phyloP scores from a whole-genome alignment of 2,113 vertebrate species.

The Panthera uncia region DNA sequence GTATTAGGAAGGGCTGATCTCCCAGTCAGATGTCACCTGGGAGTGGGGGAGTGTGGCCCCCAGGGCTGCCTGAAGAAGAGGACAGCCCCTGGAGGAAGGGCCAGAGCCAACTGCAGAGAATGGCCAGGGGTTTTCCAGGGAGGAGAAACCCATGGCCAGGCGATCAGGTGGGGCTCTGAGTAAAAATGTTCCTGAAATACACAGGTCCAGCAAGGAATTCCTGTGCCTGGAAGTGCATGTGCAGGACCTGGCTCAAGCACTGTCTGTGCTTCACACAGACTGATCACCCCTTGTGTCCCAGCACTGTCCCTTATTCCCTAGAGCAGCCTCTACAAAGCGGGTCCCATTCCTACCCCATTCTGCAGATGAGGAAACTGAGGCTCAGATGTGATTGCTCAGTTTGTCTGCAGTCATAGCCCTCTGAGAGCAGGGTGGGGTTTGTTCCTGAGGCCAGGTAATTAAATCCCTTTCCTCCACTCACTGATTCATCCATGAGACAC shows the following conservation, averaged over 20 bases:
- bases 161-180: background rate
- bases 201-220: background rate
- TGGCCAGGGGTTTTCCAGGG: background rate
- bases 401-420: background rate
- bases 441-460: too few species aligned
- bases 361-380: slow-evolving; percentile 1
- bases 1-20: background rate
- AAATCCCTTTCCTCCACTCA: background rate
- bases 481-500: background rate
- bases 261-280: background rate
- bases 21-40: background rate
- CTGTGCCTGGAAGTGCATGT: background rate
- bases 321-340: background rate
- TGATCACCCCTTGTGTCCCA: background rate
- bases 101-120: background rate
- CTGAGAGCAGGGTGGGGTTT: background rate
- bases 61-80: background rate
- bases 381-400: background rate
- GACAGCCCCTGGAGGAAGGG: background rate
- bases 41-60: background rate
- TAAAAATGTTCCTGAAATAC: background rate
- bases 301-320: background rate
- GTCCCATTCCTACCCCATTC: background rate
- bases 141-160: background rate
- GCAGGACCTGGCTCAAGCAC: background rate